Base-by-base conservation (phyloP, 2,888 invertebrate genomes). In the Drosophila flavopinicola region DNA sequence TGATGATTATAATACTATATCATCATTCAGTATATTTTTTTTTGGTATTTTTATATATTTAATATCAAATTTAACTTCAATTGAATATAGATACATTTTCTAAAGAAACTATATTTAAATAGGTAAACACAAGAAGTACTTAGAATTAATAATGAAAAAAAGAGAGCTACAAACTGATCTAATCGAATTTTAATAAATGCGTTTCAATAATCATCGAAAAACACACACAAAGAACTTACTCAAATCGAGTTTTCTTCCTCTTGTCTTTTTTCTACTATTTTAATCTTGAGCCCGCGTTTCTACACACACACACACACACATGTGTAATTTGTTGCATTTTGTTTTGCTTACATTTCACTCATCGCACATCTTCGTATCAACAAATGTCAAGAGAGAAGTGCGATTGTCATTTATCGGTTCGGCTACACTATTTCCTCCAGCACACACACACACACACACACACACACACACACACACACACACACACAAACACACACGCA, bases 381-480 rank as follows among this genome's bases (percentile, higher is more conserved):
- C 60, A 67, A 68, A 67, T 42, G 30, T 11, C 35, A 59, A 58
- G 38, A 56, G 7, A 13, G 5, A 15, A 30, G 25, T 39, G 47
- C 27, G 60, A 60, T 45, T 60, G 60, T 60, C 59, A 45, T 58
- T 60, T 41, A 23, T 41, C 45, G 51, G 15, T 27, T 44, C 24
- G 39, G 24, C 33, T 47, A 58, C 45, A 64, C 65, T 57, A 68
- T 57, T 70, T 70, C 71, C 64, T 48, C 35, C 11, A 64, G 29
- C 29, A 20, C 37, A 20, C 24, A 38, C 17, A n/a, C 24, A 37
- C 29, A 15, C 20, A 44, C 52, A 6, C 35, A 39, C 6, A 24
- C 38, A 30, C 13, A 4, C 33, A 6, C 24, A 51, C 41, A 23
- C 29, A 7, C 48, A 20, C 39, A 27, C 32, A 17, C 27, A 10